Evolutionary conservation across 2,888 invertebrate species (phyloP).

Genomic region (Periphyllus acericola): DNA sequence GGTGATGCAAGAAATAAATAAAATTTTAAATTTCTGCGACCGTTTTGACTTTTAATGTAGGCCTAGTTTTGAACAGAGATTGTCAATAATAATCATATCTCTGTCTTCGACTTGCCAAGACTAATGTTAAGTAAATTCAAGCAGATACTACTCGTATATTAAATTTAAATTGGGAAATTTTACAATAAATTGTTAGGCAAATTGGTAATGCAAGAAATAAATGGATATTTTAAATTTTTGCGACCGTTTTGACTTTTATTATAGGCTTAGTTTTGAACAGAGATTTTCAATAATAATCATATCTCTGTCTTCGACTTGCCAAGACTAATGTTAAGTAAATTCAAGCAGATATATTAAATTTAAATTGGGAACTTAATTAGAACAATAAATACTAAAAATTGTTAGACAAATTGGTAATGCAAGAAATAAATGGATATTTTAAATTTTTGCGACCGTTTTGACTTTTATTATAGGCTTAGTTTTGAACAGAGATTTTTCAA

Average conservation of each 20-base stretch:
- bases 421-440: neutral
- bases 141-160: neutral
- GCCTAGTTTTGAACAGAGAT: conserved; percentile 32
- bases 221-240: neutral
- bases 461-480: neutral
- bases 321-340: neutral
- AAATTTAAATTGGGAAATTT: no score
- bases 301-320: conserved; percentile 17
- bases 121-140: neutral
- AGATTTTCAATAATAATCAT: conserved; percentile 1
- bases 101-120: conserved; percentile 27
- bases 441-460: conserved; percentile 12
- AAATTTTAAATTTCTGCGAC: neutral
- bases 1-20: conserved; percentile 23
- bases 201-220: conserved; percentile 38
- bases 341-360: neutral
- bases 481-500: conserved; percentile 7
- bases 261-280: conserved; percentile 31
- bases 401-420: conserved; percentile 35
- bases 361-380: no score
- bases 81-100: neutral
- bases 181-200: conserved; percentile 9
- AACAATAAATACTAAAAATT: neutral
- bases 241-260: neutral
- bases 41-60: neutral